These are phyloP conservation scores for Pangasius mekongensis DNA, from an alignment of 2,797 vertebrate species.

Conservation along the genomic window DNA sequence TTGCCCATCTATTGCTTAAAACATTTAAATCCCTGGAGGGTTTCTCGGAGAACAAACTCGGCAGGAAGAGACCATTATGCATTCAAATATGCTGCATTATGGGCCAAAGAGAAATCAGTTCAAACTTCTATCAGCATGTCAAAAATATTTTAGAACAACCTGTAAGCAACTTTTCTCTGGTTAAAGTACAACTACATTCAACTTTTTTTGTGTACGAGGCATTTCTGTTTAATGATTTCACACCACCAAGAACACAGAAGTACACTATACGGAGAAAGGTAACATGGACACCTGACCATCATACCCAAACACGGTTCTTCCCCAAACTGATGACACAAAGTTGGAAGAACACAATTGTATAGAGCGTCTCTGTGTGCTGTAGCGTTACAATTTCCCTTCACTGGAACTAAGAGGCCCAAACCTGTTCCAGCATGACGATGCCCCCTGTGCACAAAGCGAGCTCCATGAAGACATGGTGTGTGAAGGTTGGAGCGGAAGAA, in stretches of 20 bases:
- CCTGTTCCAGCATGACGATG: no score
- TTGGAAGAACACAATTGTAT: no score
- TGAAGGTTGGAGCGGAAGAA: no score
- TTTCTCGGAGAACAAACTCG: neutral
- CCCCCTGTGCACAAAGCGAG: no score
- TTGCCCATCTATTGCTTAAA: neutral
- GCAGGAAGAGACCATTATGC: neutral
- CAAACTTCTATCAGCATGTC: neutral
- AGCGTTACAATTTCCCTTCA: no score
- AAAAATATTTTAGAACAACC: neutral
- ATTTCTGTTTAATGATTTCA: neutral
- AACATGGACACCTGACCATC: neutral
- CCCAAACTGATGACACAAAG: no score
- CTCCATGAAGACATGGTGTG: no score
- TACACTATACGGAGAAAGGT: neutral
- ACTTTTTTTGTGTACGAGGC: neutral
- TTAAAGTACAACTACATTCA: neutral
- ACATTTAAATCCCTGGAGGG: neutral
- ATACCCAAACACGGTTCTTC: neutral
- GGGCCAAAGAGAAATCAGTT: neutral
- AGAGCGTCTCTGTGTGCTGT: rapidly evolving
- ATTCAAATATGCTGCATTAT: neutral
- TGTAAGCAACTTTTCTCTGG: neutral
- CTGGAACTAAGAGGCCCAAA: no score
- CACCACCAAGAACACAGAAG: neutral